A percentile compares a stretch with the other conserved stretches of the same genome.
These are phyloP conservation scores for Caenorhabditis sp. DNA, from an alignment of 2,888 invertebrate genomes.

Conservation along the genomic window DNA sequence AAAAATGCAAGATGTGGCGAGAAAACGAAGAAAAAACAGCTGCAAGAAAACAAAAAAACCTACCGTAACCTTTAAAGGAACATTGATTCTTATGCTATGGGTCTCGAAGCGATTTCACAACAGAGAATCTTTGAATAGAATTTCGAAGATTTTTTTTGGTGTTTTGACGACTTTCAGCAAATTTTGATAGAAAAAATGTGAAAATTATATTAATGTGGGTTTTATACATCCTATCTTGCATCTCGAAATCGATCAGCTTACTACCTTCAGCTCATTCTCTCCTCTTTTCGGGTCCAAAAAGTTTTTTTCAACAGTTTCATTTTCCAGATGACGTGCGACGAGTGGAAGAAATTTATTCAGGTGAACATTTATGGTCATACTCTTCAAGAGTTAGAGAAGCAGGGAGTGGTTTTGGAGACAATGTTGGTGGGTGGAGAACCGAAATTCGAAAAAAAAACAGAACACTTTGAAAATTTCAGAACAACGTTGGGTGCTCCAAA, in stretches of 20 bases:
- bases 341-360: constrained; percentile 38
- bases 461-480: background rate
- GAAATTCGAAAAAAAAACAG: background rate
- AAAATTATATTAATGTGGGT: no score
- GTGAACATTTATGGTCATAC: constrained; percentile 38
- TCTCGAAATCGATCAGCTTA: no score
- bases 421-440: constrained; percentile 10
- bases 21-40: no score
- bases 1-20: no score
- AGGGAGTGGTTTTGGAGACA: background rate
- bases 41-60: background rate
- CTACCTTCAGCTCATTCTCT: no score
- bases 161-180: no score
- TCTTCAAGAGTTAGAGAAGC: background rate
- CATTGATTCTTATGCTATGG: background rate
- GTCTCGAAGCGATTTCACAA: background rate
- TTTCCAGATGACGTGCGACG: constrained; percentile 22
- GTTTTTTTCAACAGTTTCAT: background rate
- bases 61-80: constrained; percentile 1
- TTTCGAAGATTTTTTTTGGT: no score
- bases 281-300: no score
- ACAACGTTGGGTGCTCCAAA: constrained; percentile 24
- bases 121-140: no score
- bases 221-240: no score
- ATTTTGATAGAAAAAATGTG: no score